A percentile compares a stretch with the other conserved stretches of the same genome.
These are phyloP conservation scores for Spilogale gracilis DNA, from an alignment of 2,113 vertebrate species.

Conservation along the genomic window DNA sequence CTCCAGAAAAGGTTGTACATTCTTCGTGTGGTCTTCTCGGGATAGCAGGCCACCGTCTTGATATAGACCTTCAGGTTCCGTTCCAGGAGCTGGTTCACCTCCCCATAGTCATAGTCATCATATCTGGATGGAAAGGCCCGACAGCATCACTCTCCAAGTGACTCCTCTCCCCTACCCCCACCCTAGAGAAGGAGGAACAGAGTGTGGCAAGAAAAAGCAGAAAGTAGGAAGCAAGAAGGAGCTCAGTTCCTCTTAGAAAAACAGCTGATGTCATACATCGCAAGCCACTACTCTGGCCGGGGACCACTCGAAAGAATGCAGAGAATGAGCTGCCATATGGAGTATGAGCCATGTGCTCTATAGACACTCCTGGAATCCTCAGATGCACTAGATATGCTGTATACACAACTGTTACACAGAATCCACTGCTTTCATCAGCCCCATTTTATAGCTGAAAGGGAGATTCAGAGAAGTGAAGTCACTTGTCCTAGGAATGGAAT, in stretches of 20 bases:
- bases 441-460: neutral
- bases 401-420: neutral
- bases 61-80: constrained; percentile 96
- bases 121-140: constrained; percentile 87
- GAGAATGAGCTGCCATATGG: neutral
- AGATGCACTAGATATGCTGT: neutral
- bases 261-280: neutral
- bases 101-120: constrained; percentile 96
- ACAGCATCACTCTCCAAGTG: neutral
- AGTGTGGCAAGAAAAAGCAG: constrained; percentile 17
- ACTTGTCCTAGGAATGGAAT: neutral
- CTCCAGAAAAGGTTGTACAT: constrained; percentile 95
- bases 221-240: constrained; percentile 37
- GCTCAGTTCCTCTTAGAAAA: constrained; percentile 57
- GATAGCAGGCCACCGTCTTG: constrained; percentile 97
- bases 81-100: constrained; percentile 96
- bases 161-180: neutral
- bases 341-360: neutral
- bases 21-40: constrained; percentile 93
- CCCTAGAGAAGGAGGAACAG: neutral
- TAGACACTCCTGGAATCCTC: neutral
- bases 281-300: neutral
- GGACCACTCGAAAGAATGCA: neutral
- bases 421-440: neutral
- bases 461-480: neutral